Evolutionary conservation across 2,113 vertebrate genomes (phyloP), one percentile per base, ranked within the genome.

Genomic region (Leucosticte australis): DNA sequence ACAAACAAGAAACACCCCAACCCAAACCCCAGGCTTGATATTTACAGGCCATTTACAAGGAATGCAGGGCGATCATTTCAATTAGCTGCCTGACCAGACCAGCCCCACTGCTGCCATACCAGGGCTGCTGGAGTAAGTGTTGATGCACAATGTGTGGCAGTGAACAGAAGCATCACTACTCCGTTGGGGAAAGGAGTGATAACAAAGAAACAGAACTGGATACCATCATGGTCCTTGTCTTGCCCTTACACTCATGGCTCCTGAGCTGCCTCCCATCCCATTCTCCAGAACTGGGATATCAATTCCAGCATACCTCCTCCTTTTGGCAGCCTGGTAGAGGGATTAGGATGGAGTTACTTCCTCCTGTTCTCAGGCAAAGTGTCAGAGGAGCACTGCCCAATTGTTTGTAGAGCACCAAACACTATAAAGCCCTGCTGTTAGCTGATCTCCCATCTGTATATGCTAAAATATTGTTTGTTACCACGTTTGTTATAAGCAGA

Each of bases 181-280:
- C 1, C 0, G 3, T 11, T 13, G 7, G 20, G 7, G 12, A 31
- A 52, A 55, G 64, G 52, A 68, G 18, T 1, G 8, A 37, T 8
- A 79, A 47, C 33, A 52, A 73, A 60, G 35, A 68, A 74, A 33
- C 2, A 39, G 33, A 74, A 83, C 20, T 2, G 5, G 49, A 59
- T 15, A 35, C 37, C 12, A 7, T 52, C n/a, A 15, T 2, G 5
- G n/a, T 37, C 31, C 24, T 28, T 15, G 15, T 35, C 19, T 30
- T 4, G 20, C 31, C 46, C 42, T 78, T 42, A 28, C 20, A 63
- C 17, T 44, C n/a, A 15, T 0, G 44, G 33, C 31, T 80, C n/a
- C 83, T n/a, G n/a, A 6, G 3, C 13, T 13, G 3, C 24, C 30
- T 77, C 49, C 55, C 9, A 23, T 35, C 24, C 47, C 15, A 13